Base-by-base conservation (phyloP, 2,113 vertebrate genomes). In the Apeltes quadracus region DNA sequence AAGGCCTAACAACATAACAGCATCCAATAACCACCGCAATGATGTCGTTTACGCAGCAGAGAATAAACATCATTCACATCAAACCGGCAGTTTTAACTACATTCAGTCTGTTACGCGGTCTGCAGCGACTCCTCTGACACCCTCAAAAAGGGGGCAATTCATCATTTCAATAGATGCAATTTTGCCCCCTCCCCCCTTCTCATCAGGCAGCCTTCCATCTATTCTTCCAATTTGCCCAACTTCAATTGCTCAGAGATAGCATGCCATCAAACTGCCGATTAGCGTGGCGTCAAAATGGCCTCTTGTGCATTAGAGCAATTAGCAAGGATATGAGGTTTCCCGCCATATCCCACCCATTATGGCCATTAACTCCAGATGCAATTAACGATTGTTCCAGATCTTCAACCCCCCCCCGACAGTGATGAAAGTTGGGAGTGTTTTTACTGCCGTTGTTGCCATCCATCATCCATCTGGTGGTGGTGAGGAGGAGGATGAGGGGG, bases 261-360 rank as follows among this genome's bases (percentile, higher is more conserved):
- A 14, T 50, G 76, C 72, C 78, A 81, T 88, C 84, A 91, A 86
- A 91, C 72, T 78, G 85, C 56, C 89, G 85, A 89, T 90, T 88
- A n/a, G n/a, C n/a, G n/a, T n/a, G n/a, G n/a, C n/a, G n/a, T n/a
- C n/a, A n/a, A n/a, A n/a, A n/a, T n/a, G 87, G 73, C 85, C 90
- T 88, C 89, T 72, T 81, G 88, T 87, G 90, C 86, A 91, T 92
- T 85, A 58, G 54, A 70, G 84, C 82, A 90, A 88, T 91, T 91
- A 93, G 75, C 75, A 59, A 59, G 75, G 79, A 91, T 87, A 90
- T 87, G 87, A 90, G 82, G 32, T 84, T 92, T 78, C 78, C 84
- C 61, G 74, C 84, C 87, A 84, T 83, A 86, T 87, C 78, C 86
- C 84, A 53, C 76, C 82, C 81, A 86, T 91, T 75, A 84, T 36